Evolutionary conservation across 2,113 vertebrate species (phyloP).

Genomic region (Lophochroa leadbeateri): DNA sequence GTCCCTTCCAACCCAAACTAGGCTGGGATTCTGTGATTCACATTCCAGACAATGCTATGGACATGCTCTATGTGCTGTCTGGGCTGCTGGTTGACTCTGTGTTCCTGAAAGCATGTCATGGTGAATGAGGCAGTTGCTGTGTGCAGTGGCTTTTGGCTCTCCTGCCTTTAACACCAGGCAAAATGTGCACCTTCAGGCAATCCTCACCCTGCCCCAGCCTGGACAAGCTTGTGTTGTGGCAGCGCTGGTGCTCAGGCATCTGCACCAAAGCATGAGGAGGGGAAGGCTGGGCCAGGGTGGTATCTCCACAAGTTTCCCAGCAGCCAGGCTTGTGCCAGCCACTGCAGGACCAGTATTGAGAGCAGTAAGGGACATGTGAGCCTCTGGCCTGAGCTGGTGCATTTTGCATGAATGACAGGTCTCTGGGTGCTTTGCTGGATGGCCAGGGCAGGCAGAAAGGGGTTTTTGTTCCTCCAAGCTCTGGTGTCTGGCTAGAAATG

Average conservation of each 20-base stretch:
- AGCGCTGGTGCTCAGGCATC: neutral
- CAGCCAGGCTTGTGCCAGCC: neutral
- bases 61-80: accelerated
- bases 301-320: neutral
- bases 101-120: neutral
- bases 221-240: neutral
- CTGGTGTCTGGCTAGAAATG: neutral
- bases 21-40: neutral
- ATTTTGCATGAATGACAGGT: neutral
- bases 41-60: neutral
- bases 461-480: neutral
- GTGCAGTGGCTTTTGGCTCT: neutral
- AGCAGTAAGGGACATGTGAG: neutral
- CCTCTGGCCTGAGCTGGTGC: neutral
- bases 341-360: neutral
- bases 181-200: accelerated
- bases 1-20: neutral
- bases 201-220: neutral
- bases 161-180: neutral
- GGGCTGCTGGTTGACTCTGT: neutral
- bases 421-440: neutral
- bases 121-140: neutral
- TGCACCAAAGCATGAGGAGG: neutral
- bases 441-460: neutral
- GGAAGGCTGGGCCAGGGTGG: neutral